Evolutionary conservation across 2,797 vertebrate genomes (phyloP), one percentile per base, ranked within the genome.

Genomic region (Lagocephalus sceleratus): DNA sequence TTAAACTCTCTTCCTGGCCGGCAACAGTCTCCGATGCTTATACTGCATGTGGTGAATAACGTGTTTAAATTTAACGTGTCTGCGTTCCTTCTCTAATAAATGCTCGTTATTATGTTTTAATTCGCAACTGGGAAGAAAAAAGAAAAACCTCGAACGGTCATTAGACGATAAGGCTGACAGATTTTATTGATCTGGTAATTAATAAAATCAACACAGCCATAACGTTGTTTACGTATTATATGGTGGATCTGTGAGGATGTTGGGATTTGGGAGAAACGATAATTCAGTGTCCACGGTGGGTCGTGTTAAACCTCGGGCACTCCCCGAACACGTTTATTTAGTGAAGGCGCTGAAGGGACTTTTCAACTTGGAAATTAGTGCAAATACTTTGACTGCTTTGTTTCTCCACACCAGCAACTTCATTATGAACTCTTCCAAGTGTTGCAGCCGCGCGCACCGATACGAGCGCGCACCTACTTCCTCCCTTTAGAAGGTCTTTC

Each of bases 141-240:
- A n/a, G 6, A 19, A 44, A 44, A 44, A 11, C 1, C 19, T 44
- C n/a, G 10, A 20, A 40, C 41, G 69, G 20, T 79, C 69, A 60
- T 69, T 63, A 64, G 20, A 58, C 63, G 67, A 57, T 57, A 56
- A 40, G 26, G 51, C 46, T 66, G 66, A 20, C 32, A 4, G 32
- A 14, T 14, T 35, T 35, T 35, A 35, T 59, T 72, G 77, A 83
- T 83, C 55, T 52, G 75, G 49, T 35, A 57, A 76, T 86, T 82
- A 79, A 85, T 63, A 48, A 75, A 83, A 84, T 20, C 22, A 32
- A 62, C 51, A 10, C 22, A 21, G n/a, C n/a, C n/a, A n/a, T n/a
- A n/a, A n/a, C n/a, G n/a, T 71, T 51, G 54, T 64, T 49, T 58
- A 25, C 8, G 40, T 9, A 11, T 6, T 19, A 17, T 39, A 10